Base-by-base conservation (phyloP, 1,140 invertebrate genomes). In the Himalopsyche phryganea region DNA sequence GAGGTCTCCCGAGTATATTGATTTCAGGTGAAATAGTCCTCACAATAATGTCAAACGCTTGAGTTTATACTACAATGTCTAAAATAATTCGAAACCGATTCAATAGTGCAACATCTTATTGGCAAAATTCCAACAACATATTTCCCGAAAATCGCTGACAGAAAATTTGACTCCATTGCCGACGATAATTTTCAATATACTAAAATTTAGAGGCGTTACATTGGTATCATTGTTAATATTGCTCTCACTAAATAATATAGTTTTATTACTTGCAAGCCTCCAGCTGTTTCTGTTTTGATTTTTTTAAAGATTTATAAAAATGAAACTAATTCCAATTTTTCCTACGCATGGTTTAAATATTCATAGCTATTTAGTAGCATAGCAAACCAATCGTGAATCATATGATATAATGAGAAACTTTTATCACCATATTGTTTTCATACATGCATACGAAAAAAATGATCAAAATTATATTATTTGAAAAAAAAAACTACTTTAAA, bases 141-240 rank as follows among this genome's bases (percentile, higher is more conserved):
- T 71, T 69, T 67, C 69, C 71, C 69, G 68, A 69, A 71, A 69
- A 70, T 73, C 68, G 71, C 70, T 69, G 69, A 67, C 70, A 69
- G 70, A 76, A 75, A 76, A 74, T 76, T 70, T 70, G 73, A 75
- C 75, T 76, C 76, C 76, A 78, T 78, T 67, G 76, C 76, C 73
- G 74, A 69, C 68, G 72, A 75, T 73, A 76, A 73, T 76, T 75
- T 70, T 64, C 65, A 68, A 73, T 70, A 71, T 66, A 76, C 72
- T 76, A 71, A 68, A 70, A 66, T 69, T 70, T 68, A 65, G 23
- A 42, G 28, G 7, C n/a, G 28, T 35, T 50, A 9, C n/a, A 17
- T 17, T 57, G 46, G 53, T 32, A 44, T 1, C 41, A 15, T 38
- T 45, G 50, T 18, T 9, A 28, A 28, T 28, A 28, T 28, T 28